Evolutionary conservation across 2,797 vertebrate species (phyloP).

Genomic region (Chaunax sp.): DNA sequence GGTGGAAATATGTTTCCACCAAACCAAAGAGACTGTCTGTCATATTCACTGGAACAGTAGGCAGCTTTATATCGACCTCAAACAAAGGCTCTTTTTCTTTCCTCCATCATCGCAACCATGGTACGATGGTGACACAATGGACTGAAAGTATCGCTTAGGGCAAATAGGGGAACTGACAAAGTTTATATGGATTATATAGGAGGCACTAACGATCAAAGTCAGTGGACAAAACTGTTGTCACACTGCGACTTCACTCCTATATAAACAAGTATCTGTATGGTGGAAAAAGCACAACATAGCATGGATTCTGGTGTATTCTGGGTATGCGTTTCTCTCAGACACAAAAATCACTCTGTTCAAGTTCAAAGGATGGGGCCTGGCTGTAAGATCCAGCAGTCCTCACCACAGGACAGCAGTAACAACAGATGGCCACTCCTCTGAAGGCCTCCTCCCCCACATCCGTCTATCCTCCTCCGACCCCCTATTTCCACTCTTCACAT

Average conservation of each 20-base stretch:
- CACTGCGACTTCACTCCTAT: not conserved
- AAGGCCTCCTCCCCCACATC: constrained; percentile 70
- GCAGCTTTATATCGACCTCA: constrained; percentile 15
- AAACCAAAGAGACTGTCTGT: not conserved
- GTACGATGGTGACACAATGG: constrained; percentile 5
- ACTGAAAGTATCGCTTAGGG: constrained; percentile 24
- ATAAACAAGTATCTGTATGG: not conserved
- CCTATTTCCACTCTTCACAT: constrained; percentile 63
- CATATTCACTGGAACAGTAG: not conserved
- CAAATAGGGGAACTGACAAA: not conserved
- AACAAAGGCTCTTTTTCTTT: constrained; percentile 24
- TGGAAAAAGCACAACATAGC: not conserved
- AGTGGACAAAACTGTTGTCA: not conserved
- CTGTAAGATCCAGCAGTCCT: constrained; percentile 54
- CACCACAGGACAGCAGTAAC: constrained; percentile 72
- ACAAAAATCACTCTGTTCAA: constrained; percentile 66
- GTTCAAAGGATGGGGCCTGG: constrained; percentile 68
- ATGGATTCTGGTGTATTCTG: constrained; percentile 17
- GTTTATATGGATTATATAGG: constrained; percentile 9
- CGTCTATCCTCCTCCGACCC: constrained; percentile 57
- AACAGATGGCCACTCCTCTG: constrained; percentile 81
- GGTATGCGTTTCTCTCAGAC: constrained; percentile 18
- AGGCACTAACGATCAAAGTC: not conserved
- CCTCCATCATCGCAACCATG: constrained; percentile 1
- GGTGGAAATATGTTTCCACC: not conserved